Conservation (phyloP, 2,113 vertebrate species). For the Alligator sinensis region DNA sequence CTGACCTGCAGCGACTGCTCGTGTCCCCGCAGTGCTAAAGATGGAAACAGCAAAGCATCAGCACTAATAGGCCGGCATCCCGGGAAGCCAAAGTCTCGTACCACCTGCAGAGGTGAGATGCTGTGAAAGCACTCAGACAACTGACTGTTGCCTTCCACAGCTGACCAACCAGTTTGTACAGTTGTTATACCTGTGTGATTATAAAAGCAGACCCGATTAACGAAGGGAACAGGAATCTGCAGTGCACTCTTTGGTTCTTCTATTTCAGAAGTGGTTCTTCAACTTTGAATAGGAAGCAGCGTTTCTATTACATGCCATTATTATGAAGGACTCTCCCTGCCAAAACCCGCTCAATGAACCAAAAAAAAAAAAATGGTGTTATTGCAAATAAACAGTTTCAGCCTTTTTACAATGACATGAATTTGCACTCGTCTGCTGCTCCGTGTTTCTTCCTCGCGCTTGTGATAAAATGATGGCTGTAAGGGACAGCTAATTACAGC, state of each 20-base stretch:
- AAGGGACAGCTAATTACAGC: neutral
- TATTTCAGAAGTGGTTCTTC: neutral
- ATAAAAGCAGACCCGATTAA: constrained; percentile 13
- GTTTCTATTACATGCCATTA: neutral
- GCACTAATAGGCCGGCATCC: neutral
- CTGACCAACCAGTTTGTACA: neutral
- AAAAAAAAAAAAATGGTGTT: neutral
- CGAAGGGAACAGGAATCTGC: neutral
- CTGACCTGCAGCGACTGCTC: constrained; percentile 79
- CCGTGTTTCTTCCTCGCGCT: neutral
- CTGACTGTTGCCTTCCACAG: neutral
- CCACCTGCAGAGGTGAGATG: neutral
- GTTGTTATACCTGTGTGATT: constrained; percentile 23
- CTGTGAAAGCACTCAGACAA: constrained; percentile 9
- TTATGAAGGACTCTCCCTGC: constrained; percentile 47
- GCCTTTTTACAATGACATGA: neutral
- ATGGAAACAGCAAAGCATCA: neutral
- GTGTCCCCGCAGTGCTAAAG: constrained; percentile 79
- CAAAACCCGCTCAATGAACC: constrained; percentile 17
- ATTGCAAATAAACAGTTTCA: neutral
- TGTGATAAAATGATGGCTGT: accelerated
- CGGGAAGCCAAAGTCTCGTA: neutral
- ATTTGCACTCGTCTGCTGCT: neutral
- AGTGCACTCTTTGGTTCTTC: constrained; percentile 16
- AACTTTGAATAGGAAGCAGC: neutral